Evolutionary conservation across 2,888 invertebrate genomes (phyloP), one percentile per base, ranked within the genome.

Genomic region (Microchrysa polita): DNA sequence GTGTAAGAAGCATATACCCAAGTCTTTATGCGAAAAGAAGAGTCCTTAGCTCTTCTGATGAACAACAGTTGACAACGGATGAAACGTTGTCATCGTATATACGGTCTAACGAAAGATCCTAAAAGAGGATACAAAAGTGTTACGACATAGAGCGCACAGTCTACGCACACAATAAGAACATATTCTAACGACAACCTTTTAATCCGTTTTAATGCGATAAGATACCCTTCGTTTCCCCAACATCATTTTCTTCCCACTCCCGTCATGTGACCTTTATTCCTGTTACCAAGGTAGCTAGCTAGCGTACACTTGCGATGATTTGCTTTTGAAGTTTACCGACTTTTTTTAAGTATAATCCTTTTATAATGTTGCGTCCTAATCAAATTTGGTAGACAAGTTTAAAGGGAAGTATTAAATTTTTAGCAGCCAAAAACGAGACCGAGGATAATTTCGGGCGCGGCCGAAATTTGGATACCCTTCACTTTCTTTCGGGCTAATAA

Each of bases 191-290:
- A 34, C 27, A 34, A 34, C 65, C 44, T 48, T 48, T 14, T 48
- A 65, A 65, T 65, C 65, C 65, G 20, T 20, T 65, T n/a, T 65
- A 65, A 65, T 65, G 23, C 34, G 48, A 65, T 65, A 65, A 48
- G 48, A 44, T 14, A 65, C 12, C 40, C 23, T 40, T 34, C 4
- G 27, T 7, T 5, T 34, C 7, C 27, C 27, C 27, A 34, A 2
- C 27, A 34, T 34, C n/a, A n/a, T n/a, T n/a, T n/a, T n/a, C n/a
- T n/a, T n/a, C 27, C 7, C 27, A 34, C 27, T 5, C 48, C 14
- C 48, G 48, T 12, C 5, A 40, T 61, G 16, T 61, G 61, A 14
- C 23, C n/a, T 20, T 7, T n/a, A 16, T 16, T 18, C 34, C 16
- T 16, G 60, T 27, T 18, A 27, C 18, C 9, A 18, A 5, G 44